These are phyloP conservation scores for Lithosia quadra DNA, from an alignment of 2,888 invertebrate species.

Conservation along the genomic window DNA sequence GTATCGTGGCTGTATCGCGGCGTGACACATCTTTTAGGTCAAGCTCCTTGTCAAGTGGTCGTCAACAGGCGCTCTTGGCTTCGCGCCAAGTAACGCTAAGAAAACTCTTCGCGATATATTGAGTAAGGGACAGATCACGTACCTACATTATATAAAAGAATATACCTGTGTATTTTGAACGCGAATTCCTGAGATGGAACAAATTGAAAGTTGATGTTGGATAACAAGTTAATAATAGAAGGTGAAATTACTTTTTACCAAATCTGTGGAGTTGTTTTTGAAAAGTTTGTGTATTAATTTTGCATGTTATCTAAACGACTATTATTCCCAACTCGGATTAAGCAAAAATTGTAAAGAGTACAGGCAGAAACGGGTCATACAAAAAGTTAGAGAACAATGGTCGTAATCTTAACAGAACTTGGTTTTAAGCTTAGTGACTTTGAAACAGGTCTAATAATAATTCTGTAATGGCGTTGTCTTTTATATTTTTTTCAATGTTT, in stretches of 20 bases:
- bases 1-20: constrained; percentile 49
- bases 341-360: not conserved
- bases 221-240: not conserved
- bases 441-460: not conserved
- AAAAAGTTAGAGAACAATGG: not conserved
- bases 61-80: constrained; percentile 77
- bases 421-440: not conserved
- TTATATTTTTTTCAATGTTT: not conserved
- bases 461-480: not conserved
- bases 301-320: not conserved
- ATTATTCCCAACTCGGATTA: not conserved
- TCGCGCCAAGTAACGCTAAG: constrained; percentile 69
- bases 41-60: constrained; percentile 77
- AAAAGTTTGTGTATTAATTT: not conserved
- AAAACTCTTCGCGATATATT: constrained; percentile 67
- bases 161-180: not conserved
- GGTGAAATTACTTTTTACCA: not conserved
- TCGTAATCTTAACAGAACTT: not conserved
- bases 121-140: constrained; percentile 63
- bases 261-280: not conserved
- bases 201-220: constrained; percentile 4
- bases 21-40: constrained; percentile 76
- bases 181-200: constrained; percentile 4
- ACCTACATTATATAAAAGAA: constrained; percentile 33
- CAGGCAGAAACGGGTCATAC: not conserved